Conservation (phyloP, 2,797 vertebrate species). For the Chaetodon trifasciatus region DNA sequence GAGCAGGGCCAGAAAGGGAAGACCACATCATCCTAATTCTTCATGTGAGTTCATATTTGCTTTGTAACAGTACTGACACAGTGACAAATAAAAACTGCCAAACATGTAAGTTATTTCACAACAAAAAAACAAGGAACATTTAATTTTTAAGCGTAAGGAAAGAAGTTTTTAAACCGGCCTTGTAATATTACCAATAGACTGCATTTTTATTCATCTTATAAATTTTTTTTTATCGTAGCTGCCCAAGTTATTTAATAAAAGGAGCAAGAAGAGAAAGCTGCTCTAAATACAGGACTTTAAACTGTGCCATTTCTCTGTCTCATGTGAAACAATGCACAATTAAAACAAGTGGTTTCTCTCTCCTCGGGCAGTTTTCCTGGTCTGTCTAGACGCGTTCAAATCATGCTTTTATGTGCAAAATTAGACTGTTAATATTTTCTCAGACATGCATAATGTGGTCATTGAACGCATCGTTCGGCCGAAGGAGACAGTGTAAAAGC, state of each 20-base stretch:
- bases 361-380: conserved; percentile 22
- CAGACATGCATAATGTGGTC: neutral
- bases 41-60: conserved; percentile 8
- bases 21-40: neutral
- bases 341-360: conserved; percentile 47
- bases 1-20: conserved; percentile 8
- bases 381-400: conserved; percentile 44
- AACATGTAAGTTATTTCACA: neutral
- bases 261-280: too few species aligned
- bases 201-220: neutral
- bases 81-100: neutral
- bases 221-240: too few species aligned
- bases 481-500: neutral
- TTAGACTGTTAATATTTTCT: rapidly evolving
- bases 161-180: neutral
- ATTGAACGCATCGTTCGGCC: neutral
- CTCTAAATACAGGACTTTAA: neutral
- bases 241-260: too few species aligned
- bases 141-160: neutral
- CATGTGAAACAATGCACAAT: conserved; percentile 9
- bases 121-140: neutral
- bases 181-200: neutral
- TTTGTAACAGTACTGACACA: neutral
- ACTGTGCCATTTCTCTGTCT: neutral
- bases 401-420: neutral